phyloP scores from a whole-genome alignment of 1,140 invertebrate species.

The Microplitis demolitor region DNA sequence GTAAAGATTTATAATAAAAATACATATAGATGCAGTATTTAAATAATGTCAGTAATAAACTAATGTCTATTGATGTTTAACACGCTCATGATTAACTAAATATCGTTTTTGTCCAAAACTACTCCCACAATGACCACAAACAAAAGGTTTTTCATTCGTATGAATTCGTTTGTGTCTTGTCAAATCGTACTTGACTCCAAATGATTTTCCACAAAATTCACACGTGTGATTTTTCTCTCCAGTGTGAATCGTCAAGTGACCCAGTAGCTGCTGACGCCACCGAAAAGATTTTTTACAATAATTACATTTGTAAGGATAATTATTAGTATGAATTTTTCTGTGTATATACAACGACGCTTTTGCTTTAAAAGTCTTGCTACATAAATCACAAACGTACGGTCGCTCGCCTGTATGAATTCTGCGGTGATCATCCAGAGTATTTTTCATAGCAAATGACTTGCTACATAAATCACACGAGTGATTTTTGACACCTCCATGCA shows the following conservation, averaged over 20 bases:
- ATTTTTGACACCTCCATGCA: slow-evolving; percentile 61
- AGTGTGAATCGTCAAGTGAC: slow-evolving; percentile 69
- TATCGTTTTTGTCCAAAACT: slow-evolving; percentile 60
- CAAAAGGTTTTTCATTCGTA: slow-evolving; percentile 62
- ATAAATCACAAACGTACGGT: slow-evolving; percentile 67
- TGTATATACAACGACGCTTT: slow-evolving; percentile 64
- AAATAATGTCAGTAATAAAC: no score
- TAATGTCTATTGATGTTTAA: slow-evolving; percentile 43
- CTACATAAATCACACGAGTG: slow-evolving; percentile 65
- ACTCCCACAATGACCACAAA: slow-evolving; percentile 53
- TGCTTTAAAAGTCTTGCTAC: slow-evolving; percentile 65
- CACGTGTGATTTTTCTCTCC: slow-evolving; percentile 71
- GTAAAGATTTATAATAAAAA: no score
- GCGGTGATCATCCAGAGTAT: slow-evolving; percentile 61
- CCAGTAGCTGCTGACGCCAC: slow-evolving; percentile 63
- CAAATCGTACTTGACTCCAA: slow-evolving; percentile 66
- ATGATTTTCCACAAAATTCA: slow-evolving; percentile 65
- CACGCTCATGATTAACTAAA: slow-evolving; percentile 58
- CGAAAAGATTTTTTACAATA: slow-evolving; percentile 69
- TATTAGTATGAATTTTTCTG: slow-evolving; percentile 62
- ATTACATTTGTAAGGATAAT: slow-evolving; percentile 65
- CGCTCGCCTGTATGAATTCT: slow-evolving; percentile 68
- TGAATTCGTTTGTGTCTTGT: slow-evolving; percentile 63
- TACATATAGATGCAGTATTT: no score
- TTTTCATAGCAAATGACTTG: slow-evolving; percentile 61